Evolutionary conservation across 35 echinoderm and acorn worm species (phyloP), one percentile per base, ranked within the genome.

Genomic region (Chiridota heheva): DNA sequence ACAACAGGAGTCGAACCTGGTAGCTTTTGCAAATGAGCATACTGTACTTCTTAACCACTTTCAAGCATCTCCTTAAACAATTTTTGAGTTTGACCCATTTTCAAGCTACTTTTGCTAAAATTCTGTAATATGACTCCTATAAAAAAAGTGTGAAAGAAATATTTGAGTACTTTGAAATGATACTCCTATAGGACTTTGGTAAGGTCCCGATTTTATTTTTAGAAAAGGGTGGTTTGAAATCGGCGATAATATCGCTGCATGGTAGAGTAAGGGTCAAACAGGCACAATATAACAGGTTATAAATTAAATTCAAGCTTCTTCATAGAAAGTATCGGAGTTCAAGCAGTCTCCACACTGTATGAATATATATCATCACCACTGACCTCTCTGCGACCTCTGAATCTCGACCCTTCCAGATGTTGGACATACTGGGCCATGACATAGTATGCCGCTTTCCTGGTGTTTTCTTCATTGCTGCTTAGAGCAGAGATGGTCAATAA

Each of bases 381-480:
- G 44, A 91, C 93, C 93, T 97, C 88, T 53, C 93, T 69, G 43
- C 84, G 67, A 45, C 83, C 93, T 49, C 82, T 76, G 42, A 91
- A 87, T 56, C 93, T 91, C 5, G 93, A 88, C 5, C 82, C 84
- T 40, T 87, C 89, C 33, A 97, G 61, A 59, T 97, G 92, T 20
- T 82, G 61, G 16, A 67, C 44, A 61, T 71, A 97, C 8, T 8
- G 37, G 22, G 84, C 36, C 4, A 96, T 30, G 49, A 87, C 41
- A 42, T 96, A 80, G 53, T 87, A 90, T 2, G 68, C 93, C 29
- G 88, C 88, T 37, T 47, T 58, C 39, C 88, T 86, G 61, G 88
- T 87, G 26, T 69, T 58, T 16, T 22, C n/a, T 45, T 97, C 77
- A 33, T 73, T 22, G 69, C 93, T 97, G 60, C 88, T 82, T 4